Evolutionary conservation across 1,140 invertebrate genomes (phyloP).

Genomic region (Anastrepha ludens): DNA sequence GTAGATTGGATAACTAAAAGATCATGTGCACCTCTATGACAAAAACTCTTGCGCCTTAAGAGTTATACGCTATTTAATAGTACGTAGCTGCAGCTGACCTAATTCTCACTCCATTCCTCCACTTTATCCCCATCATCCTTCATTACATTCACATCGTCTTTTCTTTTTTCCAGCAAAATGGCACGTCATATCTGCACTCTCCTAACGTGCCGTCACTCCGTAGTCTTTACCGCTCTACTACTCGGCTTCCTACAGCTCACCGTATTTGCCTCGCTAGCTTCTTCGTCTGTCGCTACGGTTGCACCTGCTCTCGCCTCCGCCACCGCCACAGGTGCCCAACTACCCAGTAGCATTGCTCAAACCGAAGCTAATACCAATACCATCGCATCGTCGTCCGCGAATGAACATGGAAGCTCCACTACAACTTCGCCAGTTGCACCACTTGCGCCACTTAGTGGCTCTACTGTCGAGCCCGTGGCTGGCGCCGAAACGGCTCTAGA

Average conservation of each 20-base stretch:
- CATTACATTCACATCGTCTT: not conserved
- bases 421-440: not conserved
- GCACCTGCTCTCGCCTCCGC: not conserved
- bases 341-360: constrained; percentile 13
- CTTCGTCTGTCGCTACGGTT: not conserved
- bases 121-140: not conserved
- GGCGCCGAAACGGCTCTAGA: constrained; percentile 29
- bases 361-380: constrained; percentile 26
- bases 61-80: no score
- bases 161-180: constrained; percentile 19
- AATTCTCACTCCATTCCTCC: no score
- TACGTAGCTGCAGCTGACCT: no score
- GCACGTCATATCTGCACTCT: not conserved
- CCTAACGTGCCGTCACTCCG: not conserved
- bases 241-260: not conserved
- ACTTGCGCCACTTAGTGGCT: not conserved
- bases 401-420: not conserved
- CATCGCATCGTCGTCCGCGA: not conserved
- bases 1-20: no score
- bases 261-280: not conserved
- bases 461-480: not conserved
- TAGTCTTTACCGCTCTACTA: not conserved
- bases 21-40: no score
- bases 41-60: no score
- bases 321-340: not conserved